phyloP scores from a whole-genome alignment of 2,888 invertebrate genomes.

The Thelaira solivaga region DNA sequence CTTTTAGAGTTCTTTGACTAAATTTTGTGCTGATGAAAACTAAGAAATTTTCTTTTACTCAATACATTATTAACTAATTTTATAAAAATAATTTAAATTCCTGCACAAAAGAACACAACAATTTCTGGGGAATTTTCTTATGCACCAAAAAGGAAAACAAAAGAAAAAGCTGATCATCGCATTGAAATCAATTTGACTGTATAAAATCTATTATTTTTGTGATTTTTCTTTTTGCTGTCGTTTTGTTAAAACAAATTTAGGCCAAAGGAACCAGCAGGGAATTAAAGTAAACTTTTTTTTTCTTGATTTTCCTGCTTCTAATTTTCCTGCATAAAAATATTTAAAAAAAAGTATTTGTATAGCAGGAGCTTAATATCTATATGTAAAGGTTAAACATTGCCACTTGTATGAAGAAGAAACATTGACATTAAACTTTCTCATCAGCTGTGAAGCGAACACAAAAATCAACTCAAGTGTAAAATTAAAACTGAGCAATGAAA shows the following conservation, averaged over 20 bases:
- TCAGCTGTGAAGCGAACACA: conserved; percentile 67
- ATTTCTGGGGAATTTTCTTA: background rate
- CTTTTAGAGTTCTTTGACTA: too few species aligned
- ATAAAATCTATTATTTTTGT: conserved; percentile 29
- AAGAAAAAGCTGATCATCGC: conserved; percentile 15
- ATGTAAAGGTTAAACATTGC: conserved; percentile 34
- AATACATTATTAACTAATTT: too few species aligned
- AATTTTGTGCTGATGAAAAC: too few species aligned
- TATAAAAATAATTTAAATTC: too few species aligned
- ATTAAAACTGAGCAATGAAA: conserved; percentile 76
- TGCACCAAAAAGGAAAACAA: background rate
- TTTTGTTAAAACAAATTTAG: too few species aligned
- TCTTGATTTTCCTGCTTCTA: conserved; percentile 22
- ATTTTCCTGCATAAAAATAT: conserved; percentile 29
- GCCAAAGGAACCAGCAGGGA: background rate
- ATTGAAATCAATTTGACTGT: conserved; percentile 23
- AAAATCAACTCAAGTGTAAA: conserved; percentile 75
- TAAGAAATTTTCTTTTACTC: too few species aligned
- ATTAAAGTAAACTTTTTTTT: background rate
- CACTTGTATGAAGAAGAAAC: conserved; percentile 33
- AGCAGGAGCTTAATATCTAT: background rate
- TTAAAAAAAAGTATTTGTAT: background rate
- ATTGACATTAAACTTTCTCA: conserved; percentile 67
- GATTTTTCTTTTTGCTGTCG: background rate
- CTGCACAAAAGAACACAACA: too few species aligned